phyloP scores from a whole-genome alignment of 2,797 vertebrate species.

The Muscicapa striata region DNA sequence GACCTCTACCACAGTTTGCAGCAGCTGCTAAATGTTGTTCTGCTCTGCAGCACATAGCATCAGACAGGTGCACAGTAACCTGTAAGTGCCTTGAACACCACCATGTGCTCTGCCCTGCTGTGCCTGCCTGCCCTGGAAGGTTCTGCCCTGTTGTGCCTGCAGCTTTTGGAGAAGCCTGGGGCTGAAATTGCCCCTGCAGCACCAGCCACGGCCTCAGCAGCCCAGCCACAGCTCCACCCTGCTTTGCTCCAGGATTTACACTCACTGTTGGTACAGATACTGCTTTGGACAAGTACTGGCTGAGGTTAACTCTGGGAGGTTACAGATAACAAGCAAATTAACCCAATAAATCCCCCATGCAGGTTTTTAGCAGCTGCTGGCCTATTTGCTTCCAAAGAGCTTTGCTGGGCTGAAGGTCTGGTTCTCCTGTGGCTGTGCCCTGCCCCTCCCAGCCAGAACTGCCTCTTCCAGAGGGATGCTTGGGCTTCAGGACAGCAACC shows the following conservation, averaged over 20 bases:
- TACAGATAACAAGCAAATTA: slow-evolving; percentile 10
- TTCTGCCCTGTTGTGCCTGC: not conserved
- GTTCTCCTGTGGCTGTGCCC: rapidly evolving
- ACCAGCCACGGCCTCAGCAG: not conserved
- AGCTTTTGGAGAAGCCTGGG: not conserved
- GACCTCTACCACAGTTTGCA: not conserved
- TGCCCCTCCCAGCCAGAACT: not conserved
- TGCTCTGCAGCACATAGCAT: not conserved
- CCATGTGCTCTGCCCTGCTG: rapidly evolving
- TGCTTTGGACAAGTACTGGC: not conserved
- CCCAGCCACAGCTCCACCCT: not conserved
- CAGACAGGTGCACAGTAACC: slow-evolving; percentile 3
- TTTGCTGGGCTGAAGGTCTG: not conserved
- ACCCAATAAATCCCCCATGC: not conserved
- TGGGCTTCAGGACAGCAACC: not conserved
- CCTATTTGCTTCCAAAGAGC: not conserved
- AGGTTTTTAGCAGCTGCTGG: not conserved
- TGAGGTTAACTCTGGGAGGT: not conserved
- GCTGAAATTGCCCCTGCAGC: not conserved
- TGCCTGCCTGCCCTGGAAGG: not conserved
- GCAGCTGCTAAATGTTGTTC: slow-evolving; percentile 7
- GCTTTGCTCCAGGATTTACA: not conserved
- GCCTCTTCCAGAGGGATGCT: not conserved
- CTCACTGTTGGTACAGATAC: not conserved
- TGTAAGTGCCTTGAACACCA: not conserved